Evolutionary conservation across 2,797 vertebrate species (phyloP).

Genomic region (Florisuga fusca): DNA sequence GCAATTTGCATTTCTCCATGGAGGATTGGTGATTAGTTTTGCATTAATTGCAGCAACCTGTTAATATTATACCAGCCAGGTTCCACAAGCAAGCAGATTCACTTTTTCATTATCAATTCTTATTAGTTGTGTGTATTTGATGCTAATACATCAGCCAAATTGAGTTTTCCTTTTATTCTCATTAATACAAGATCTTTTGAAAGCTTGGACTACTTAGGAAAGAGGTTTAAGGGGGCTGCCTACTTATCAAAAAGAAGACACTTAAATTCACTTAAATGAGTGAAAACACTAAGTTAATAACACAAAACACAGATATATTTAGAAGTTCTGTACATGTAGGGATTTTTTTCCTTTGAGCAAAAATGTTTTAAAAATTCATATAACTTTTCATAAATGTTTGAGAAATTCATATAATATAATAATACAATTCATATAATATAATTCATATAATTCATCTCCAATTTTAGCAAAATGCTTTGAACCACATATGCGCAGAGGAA

Average conservation of each 20-base stretch:
- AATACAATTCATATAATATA: too few species aligned
- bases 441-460: not conserved
- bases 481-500: not conserved
- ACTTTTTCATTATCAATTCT: not conserved
- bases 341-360: not conserved
- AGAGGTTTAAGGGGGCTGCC: not conserved
- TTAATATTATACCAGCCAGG: conserved; percentile 27
- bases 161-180: not conserved
- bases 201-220: not conserved
- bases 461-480: not conserved
- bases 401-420: too few species aligned
- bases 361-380: not conserved
- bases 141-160: not conserved
- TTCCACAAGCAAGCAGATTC: conserved; percentile 9
- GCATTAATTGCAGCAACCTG: conserved; percentile 60
- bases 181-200: not conserved
- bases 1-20: conserved; percentile 50
- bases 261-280: not conserved
- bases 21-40: conserved; percentile 60
- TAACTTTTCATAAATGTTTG: not conserved
- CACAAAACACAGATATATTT: not conserved
- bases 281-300: not conserved
- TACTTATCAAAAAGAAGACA: not conserved
- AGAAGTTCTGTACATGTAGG: not conserved
- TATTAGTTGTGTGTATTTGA: conserved; percentile 6